Percentiles rank a stretch among this genome's conserved stretches.
Evolutionary conservation across 2,797 vertebrate species (phyloP).

Genomic region (Hemitrygon akajei): DNA sequence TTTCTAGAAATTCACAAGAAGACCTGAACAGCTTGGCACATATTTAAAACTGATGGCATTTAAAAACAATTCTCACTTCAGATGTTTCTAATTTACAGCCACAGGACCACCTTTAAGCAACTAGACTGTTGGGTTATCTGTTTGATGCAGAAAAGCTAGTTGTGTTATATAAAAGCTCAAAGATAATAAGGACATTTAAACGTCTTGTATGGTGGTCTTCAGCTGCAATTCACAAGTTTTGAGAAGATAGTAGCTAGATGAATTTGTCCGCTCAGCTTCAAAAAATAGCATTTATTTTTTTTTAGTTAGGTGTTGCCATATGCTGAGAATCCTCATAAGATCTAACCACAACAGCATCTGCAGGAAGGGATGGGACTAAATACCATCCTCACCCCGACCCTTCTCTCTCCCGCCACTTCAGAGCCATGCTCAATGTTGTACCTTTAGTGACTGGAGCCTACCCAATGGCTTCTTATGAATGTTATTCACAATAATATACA

Average conservation of each 20-base stretch:
- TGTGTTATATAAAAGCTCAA: background rate
- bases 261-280: background rate
- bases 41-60: background rate
- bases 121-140: background rate
- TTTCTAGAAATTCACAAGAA: background rate
- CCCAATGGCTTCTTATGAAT: too few species aligned
- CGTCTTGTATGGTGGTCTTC: background rate
- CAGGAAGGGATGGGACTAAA: too few species aligned
- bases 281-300: background rate
- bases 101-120: background rate
- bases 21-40: background rate
- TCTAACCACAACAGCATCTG: too few species aligned
- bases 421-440: too few species aligned
- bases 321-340: too few species aligned
- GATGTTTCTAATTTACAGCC: background rate
- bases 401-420: too few species aligned
- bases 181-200: background rate
- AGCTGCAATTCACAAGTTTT: background rate
- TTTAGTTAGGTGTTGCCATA: too few species aligned
- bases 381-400: too few species aligned
- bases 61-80: background rate
- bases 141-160: background rate
- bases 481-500: too few species aligned
- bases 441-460: too few species aligned
- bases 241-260: background rate